These are phyloP conservation scores for Toxostoma redivivum DNA, from an alignment of 2,113 vertebrate species.

Conservation along the genomic window DNA sequence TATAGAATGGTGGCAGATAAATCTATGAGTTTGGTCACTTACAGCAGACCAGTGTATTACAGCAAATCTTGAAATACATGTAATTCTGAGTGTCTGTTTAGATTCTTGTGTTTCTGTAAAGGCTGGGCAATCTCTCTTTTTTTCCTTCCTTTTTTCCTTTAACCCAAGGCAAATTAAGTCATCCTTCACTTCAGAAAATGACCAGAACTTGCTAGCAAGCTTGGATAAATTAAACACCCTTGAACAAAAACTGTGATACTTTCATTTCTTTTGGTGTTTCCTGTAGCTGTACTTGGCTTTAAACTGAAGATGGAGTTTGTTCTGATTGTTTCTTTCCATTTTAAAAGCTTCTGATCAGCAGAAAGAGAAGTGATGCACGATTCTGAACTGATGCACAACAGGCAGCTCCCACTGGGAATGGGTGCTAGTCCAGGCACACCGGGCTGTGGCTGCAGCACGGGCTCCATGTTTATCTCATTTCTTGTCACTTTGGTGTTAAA, in stretches of 20 bases:
- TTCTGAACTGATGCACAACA: not conserved
- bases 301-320: not conserved
- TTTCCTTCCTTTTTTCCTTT: not conserved
- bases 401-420: not conserved
- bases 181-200: not conserved
- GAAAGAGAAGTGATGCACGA: not conserved
- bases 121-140: not conserved
- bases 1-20: not conserved
- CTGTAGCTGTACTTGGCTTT: not conserved
- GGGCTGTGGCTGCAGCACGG: not conserved
- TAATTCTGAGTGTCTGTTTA: not conserved
- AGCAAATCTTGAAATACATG: not conserved
- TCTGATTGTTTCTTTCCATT: not conserved
- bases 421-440: not conserved
- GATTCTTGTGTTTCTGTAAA: not conserved
- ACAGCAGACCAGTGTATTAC: not conserved
- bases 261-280: not conserved
- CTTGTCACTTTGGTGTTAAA: accelerated
- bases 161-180: not conserved
- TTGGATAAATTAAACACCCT: not conserved
- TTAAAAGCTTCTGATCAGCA: not conserved
- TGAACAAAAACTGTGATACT: not conserved
- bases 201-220: not conserved
- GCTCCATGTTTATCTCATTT: not conserved
- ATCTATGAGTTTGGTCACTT: not conserved